phyloP scores from a whole-genome alignment of 2,888 invertebrate genomes.

The Aleiodes alternator region DNA sequence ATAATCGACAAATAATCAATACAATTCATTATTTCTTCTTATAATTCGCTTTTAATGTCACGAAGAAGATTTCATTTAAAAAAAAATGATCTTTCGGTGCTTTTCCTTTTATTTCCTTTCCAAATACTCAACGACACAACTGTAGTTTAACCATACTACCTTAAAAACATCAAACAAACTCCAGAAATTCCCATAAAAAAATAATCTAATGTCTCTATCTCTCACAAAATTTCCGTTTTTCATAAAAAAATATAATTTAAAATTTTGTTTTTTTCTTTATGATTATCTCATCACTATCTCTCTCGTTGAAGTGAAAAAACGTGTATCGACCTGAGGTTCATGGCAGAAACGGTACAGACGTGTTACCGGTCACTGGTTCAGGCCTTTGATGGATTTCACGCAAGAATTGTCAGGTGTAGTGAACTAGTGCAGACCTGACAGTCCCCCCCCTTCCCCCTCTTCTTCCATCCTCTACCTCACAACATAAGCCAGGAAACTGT shows the following conservation, averaged over 20 bases:
- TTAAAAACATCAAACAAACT: too few species aligned
- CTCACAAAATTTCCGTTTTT: too few species aligned
- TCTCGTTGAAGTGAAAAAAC: slow-evolving; percentile 17
- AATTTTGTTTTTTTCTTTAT: neutral
- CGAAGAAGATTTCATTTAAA: too few species aligned
- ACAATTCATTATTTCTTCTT: too few species aligned
- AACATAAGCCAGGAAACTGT: slow-evolving; percentile 24
- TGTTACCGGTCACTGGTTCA: slow-evolving; percentile 41
- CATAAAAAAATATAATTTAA: neutral
- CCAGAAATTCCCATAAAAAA: too few species aligned
- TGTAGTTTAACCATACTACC: too few species aligned
- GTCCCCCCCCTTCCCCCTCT: neutral
- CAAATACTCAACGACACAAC: too few species aligned
- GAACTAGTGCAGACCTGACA: slow-evolving; percentile 26
- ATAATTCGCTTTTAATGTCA: too few species aligned
- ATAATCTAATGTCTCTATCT: too few species aligned
- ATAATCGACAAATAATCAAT: too few species aligned
- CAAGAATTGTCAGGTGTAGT: slow-evolving; percentile 57
- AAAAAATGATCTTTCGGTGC: too few species aligned
- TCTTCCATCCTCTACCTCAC: neutral
- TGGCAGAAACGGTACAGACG: slow-evolving; percentile 29
- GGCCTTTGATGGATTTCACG: slow-evolving; percentile 68
- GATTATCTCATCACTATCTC: neutral
- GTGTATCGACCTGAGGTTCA: slow-evolving; percentile 25
- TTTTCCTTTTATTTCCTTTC: too few species aligned